A percentile compares a stretch with the other conserved stretches of the same genome.
Evolutionary conservation across 1,140 invertebrate species (phyloP).

Genomic region (Heliconius nattereri): DNA sequence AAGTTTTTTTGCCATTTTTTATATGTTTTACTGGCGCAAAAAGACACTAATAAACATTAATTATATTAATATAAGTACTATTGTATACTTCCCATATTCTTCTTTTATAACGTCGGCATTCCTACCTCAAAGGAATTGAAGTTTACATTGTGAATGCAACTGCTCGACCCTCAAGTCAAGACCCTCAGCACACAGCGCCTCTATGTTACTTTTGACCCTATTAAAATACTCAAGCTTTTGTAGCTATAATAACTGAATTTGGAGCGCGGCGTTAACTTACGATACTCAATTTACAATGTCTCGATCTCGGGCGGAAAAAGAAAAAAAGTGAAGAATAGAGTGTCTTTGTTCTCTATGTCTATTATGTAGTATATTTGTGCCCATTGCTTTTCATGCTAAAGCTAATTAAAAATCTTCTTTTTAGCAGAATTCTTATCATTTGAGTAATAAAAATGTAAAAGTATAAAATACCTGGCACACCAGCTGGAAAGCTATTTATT

Average conservation of each 20-base stretch:
- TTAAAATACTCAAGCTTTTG: background rate
- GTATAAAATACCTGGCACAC: background rate
- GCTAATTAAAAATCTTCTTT: background rate
- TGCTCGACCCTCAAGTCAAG: constrained; percentile 8
- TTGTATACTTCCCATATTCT: background rate
- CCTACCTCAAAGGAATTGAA: background rate
- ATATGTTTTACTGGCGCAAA: too few species aligned
- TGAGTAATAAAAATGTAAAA: background rate
- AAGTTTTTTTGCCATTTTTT: background rate
- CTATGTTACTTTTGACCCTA: background rate
- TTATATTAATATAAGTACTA: background rate
- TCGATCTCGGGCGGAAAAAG: too few species aligned
- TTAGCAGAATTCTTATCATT: background rate
- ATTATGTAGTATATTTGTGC: too few species aligned
- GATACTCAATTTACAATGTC: too few species aligned
- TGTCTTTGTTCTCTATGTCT: too few species aligned
- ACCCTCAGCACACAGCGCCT: background rate
- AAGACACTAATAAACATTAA: background rate
- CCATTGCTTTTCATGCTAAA: too few species aligned
- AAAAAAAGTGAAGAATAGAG: too few species aligned
- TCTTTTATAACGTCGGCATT: background rate
- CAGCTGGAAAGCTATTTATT: background rate
- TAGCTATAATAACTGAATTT: too few species aligned
- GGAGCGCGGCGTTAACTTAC: too few species aligned
- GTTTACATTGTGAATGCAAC: background rate